These are phyloP conservation scores for Drosophila rubida DNA, from an alignment of 2,888 invertebrate species.

Conservation along the genomic window DNA sequence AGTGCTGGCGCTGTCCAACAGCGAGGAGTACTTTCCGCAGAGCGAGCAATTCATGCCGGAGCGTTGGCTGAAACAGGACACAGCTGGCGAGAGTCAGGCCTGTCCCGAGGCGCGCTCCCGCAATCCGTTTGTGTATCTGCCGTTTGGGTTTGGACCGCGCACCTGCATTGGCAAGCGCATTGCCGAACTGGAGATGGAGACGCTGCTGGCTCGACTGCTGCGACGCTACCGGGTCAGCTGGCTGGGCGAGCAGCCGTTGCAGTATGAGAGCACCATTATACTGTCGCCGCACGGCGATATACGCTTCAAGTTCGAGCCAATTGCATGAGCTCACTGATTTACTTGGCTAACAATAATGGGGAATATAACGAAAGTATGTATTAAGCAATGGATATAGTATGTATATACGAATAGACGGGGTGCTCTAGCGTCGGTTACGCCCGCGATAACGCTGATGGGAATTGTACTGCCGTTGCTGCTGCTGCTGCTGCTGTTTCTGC, in stretches of 20 bases:
- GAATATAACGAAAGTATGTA: conserved; percentile 37
- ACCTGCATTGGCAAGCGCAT: conserved; percentile 90
- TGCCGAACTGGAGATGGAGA: conserved; percentile 90
- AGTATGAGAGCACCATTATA: conserved; percentile 79
- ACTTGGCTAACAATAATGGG: conserved; percentile 55
- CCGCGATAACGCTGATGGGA: conserved; percentile 69
- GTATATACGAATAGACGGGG: background rate
- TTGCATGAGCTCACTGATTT: conserved; percentile 51
- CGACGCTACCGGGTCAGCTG: conserved; percentile 81
- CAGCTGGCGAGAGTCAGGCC: conserved; percentile 23
- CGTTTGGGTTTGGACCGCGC: conserved; percentile 90
- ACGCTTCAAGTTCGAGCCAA: conserved; percentile 80
- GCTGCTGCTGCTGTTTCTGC: conserved; percentile 47
- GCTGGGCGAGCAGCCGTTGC: conserved; percentile 65
- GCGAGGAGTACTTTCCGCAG: conserved; percentile 88
- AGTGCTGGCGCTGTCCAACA: conserved; percentile 87
- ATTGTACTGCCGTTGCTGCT: conserved; percentile 47
- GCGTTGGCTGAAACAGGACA: conserved; percentile 87
- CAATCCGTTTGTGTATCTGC: conserved; percentile 85
- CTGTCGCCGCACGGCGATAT: conserved; percentile 82
- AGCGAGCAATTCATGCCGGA: conserved; percentile 90
- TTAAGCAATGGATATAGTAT: conserved; percentile 4
- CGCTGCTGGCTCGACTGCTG: conserved; percentile 84
- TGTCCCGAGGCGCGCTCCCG: conserved; percentile 68
- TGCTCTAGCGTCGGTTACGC: conserved; percentile 70